Evolutionary conservation across 2,888 invertebrate genomes (phyloP).

Genomic region (Salticus scenicus): DNA sequence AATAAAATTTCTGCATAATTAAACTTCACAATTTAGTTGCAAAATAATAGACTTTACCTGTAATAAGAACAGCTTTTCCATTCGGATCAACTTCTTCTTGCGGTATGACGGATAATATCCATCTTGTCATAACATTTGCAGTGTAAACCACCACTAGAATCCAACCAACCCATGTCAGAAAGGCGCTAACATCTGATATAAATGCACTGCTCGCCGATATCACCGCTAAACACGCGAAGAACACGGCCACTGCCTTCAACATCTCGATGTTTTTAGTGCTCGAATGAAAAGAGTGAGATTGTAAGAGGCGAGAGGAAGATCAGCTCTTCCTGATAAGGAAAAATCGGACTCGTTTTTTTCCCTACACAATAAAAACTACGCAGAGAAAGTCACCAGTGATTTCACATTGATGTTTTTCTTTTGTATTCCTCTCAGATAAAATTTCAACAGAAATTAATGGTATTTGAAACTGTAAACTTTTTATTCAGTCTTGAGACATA

Average conservation of each 20-base stretch:
- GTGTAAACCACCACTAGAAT: slow-evolving; percentile 50
- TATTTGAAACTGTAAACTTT: too few species aligned
- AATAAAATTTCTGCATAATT: too few species aligned
- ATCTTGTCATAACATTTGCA: slow-evolving; percentile 48
- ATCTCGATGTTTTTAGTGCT: slow-evolving; percentile 28
- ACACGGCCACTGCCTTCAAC: slow-evolving; percentile 34
- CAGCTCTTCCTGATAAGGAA: background rate
- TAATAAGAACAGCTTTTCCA: slow-evolving; percentile 54
- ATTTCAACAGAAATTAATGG: too few species aligned
- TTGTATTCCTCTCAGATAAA: too few species aligned
- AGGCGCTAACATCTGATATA: background rate
- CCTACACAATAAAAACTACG: background rate
- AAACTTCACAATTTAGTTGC: too few species aligned
- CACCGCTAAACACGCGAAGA: slow-evolving; percentile 19
- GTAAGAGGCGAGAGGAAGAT: background rate
- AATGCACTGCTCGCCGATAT: background rate
- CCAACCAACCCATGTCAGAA: slow-evolving; percentile 31
- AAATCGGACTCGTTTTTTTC: background rate
- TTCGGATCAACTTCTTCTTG: slow-evolving; percentile 22
- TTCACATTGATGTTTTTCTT: too few species aligned
- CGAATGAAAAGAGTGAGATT: background rate
- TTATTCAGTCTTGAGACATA: too few species aligned
- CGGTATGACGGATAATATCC: slow-evolving; percentile 36
- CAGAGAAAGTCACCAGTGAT: background rate
- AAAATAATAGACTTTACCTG: slow-evolving; percentile 22